Percentiles rank a stretch among this genome's conserved stretches.
phyloP scores from a whole-genome alignment of 2,113 vertebrate genomes.

The Panurus biarmicus region DNA sequence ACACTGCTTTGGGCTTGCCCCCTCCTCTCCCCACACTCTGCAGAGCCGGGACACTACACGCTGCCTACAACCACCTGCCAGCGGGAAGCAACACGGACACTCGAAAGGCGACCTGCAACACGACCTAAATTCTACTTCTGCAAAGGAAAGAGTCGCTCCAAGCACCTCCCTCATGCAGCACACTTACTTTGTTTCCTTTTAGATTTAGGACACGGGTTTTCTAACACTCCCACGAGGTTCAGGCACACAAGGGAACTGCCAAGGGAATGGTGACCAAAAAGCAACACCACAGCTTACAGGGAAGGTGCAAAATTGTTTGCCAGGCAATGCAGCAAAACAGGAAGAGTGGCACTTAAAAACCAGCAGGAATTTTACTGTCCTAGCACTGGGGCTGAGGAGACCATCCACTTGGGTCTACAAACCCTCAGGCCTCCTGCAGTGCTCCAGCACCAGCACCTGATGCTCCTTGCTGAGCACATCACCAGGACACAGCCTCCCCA shows the following conservation, averaged over 20 bases:
- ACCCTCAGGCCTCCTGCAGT: not conserved
- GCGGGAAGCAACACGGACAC: not conserved
- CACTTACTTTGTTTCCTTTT: not conserved
- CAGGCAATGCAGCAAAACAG: not conserved
- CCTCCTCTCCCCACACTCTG: not conserved
- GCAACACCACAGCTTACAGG: not conserved
- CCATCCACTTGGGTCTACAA: too few species aligned
- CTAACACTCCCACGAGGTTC: not conserved
- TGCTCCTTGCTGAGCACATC: not conserved
- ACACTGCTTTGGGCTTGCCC: rapidly evolving
- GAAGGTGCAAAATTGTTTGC: not conserved
- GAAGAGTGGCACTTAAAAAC: not conserved
- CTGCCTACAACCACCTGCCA: not conserved
- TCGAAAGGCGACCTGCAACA: not conserved
- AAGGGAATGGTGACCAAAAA: not conserved
- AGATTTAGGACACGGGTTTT: not conserved
- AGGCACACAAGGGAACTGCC: not conserved
- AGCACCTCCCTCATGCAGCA: not conserved
- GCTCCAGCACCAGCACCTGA: not conserved
- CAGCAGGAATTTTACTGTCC: not conserved
- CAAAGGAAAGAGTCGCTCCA: not conserved
- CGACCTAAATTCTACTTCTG: constrained; percentile 5
- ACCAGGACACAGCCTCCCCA: rapidly evolving
- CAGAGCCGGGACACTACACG: not conserved
- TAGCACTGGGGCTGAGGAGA: not conserved